A percentile compares a stretch with the other conserved stretches of the same genome.
These are phyloP conservation scores for Lithophane semibrunnea DNA, from an alignment of 2,888 invertebrate genomes.

Conservation along the genomic window DNA sequence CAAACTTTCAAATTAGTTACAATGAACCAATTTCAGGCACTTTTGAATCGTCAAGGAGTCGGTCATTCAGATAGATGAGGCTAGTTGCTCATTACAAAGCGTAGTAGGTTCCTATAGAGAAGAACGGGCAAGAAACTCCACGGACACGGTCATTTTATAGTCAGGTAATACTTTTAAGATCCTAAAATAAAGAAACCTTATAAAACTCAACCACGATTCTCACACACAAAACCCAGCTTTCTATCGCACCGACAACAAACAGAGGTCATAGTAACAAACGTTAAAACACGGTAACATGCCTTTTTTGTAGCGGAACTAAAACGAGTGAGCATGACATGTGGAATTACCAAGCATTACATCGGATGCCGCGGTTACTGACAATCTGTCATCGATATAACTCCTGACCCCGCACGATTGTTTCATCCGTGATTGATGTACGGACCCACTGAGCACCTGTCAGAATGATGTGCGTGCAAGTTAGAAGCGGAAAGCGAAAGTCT, in stretches of 20 bases:
- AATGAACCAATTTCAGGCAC: not conserved
- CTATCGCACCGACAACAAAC: slow-evolving; percentile 36
- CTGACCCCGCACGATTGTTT: slow-evolving; percentile 78
- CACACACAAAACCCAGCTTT: slow-evolving; percentile 33
- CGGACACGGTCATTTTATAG: not conserved
- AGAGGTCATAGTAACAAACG: slow-evolving; percentile 53
- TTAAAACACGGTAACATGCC: slow-evolving; percentile 47
- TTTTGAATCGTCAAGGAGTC: not conserved
- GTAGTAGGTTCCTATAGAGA: not conserved
- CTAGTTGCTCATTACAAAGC: not conserved
- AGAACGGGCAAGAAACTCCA: not conserved
- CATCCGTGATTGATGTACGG: slow-evolving; percentile 77
- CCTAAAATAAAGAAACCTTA: not conserved
- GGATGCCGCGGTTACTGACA: slow-evolving; percentile 74
- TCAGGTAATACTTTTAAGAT: slow-evolving; percentile 1
- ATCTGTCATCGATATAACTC: slow-evolving; percentile 79
- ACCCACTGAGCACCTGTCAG: slow-evolving; percentile 77
- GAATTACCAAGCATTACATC: slow-evolving; percentile 70
- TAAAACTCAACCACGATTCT: slow-evolving; percentile 12
- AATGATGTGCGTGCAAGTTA: slow-evolving; percentile 55
- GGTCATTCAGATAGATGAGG: not conserved
- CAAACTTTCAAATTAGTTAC: too few species aligned
- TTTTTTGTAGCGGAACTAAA: slow-evolving; percentile 50
- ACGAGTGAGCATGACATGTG: slow-evolving; percentile 61
- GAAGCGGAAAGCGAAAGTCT: slow-evolving; percentile 50